These are phyloP conservation scores for Melieria omissa DNA, from an alignment of 2,888 invertebrate genomes.

Conservation along the genomic window DNA sequence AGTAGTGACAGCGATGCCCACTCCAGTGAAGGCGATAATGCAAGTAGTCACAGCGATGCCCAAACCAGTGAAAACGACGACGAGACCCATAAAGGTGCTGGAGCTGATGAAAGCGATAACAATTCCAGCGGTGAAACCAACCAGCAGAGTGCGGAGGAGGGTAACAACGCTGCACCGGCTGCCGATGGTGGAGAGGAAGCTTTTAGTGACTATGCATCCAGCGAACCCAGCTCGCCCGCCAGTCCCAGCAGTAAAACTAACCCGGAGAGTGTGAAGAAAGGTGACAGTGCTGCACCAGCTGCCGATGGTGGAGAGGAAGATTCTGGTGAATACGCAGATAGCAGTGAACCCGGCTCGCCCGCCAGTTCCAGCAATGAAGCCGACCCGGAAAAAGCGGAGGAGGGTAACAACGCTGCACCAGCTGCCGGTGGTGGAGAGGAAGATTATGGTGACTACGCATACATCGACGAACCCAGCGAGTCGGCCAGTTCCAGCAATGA, in stretches of 20 bases:
- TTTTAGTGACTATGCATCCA: neutral
- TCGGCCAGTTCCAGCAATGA: neutral
- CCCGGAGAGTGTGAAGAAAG: neutral
- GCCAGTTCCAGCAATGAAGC: too few species aligned
- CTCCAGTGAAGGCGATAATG: too few species aligned
- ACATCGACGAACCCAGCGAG: neutral
- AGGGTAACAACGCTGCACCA: neutral
- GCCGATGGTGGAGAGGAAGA: neutral
- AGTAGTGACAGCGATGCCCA: too few species aligned
- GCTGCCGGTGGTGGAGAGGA: neutral
- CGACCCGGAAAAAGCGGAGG: neutral
- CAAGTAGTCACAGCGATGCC: too few species aligned
- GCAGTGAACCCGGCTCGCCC: too few species aligned
- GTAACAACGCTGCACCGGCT: neutral
- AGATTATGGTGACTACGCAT: neutral
- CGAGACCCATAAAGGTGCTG: neutral
- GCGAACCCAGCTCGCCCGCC: neutral
- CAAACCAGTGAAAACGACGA: too few species aligned
- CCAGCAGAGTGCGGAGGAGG: too few species aligned
- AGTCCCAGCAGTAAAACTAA: neutral
- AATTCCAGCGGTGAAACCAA: too few species aligned
- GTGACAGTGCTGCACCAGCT: neutral
- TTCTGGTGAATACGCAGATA: neutral
- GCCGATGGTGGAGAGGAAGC: neutral
- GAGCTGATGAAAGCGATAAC: neutral